Evolutionary conservation across 2,888 invertebrate genomes (phyloP), one percentile per base, ranked within the genome.

Genomic region (Epinotia demarniana): DNA sequence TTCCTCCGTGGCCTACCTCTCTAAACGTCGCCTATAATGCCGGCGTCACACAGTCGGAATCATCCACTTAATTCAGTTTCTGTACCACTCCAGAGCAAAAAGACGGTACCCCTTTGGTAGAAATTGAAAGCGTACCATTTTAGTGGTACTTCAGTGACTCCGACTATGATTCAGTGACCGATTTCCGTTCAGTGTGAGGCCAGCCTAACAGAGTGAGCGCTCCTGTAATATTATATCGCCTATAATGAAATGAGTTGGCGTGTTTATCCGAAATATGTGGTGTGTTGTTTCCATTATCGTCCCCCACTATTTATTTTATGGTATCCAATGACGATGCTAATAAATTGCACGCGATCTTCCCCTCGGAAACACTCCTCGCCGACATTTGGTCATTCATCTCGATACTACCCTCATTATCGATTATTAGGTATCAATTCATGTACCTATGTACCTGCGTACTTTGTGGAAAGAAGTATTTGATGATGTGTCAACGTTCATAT

Each of bases 321-420:
- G 53, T 66, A 66, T 66, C 66, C 66, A 66, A 73, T 66, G 72
- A 73, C 53, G 72, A 58, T 39, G 66, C 66, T n/a, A 23, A 18
- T 19, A 19, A 66, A n/a, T 46, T 18, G 19, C 66, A 73, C 66
- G 72, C 60, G 49, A 66, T 66, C 70, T 49, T 19, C 66, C 72
- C 72, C 66, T 66, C 60, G 16, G 18, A 16, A 72, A 57, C 8
- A 19, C 39, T 23, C 60, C 33, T 18, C 18, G 4, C 19, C 23
- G 58, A 63, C 57, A 63, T 58, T 9, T 46, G 27, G 46, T n/a
- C 27, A 57, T 46, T 64, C 27, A 43, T 64, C 57, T 18, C 46
- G 55, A 64, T 64, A 55, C 33, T 39, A 55, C 57, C 63, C 72
- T 27, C 16, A 18, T 16, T 55, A 27, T 46, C 23, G 19, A 49